Evolutionary conservation across 2,888 invertebrate species (phyloP), one percentile per base, ranked within the genome.

Genomic region (Carterocephalus palaemon): DNA sequence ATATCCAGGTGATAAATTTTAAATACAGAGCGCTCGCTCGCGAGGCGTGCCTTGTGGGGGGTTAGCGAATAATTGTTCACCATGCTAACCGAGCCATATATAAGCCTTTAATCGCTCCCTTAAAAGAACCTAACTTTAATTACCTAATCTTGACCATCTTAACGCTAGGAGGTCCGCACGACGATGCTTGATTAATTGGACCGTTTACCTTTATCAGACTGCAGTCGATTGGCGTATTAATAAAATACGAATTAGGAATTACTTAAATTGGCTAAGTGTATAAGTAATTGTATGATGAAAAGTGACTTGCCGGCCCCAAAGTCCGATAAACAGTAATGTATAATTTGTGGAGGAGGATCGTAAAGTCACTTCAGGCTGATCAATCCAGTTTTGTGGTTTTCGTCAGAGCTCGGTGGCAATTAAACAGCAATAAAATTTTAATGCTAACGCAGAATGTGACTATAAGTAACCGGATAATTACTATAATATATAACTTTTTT

Each of bases 91-190:
- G 48, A 56, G 49, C 66, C 62, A 72, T 79, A 74, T 72, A 70
- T 77, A 72, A 75, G 52, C 51, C 57, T 71, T 77, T 80, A 81
- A 78, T 76, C 70, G 70, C 66, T 58, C 73, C 81, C 77, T 78
- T 81, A 78, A 80, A 79, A 69, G 77, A 76, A 67, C 70, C 59
- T 68, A 63, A 64, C 66, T 76, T 79, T 83, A 83, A 83, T 83
- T 75, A 66, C 70, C 73, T 72, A 75, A 82, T 77, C 70, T 71
- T 70, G 71, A 72, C 73, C 61, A 59, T 65, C 67, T 57, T 53
- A 56, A 61, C 66, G 54, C 67, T 73, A 73, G 78, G 76, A 72
- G 75, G 76, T 79, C 75, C 61, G 31, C 49, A 51, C 29, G 51
- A 59, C 56, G 62, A 59, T 62, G 54, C 57, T 53, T 58, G 59